Conservation (phyloP, 1,140 invertebrate species). For the Papilio helenus region DNA sequence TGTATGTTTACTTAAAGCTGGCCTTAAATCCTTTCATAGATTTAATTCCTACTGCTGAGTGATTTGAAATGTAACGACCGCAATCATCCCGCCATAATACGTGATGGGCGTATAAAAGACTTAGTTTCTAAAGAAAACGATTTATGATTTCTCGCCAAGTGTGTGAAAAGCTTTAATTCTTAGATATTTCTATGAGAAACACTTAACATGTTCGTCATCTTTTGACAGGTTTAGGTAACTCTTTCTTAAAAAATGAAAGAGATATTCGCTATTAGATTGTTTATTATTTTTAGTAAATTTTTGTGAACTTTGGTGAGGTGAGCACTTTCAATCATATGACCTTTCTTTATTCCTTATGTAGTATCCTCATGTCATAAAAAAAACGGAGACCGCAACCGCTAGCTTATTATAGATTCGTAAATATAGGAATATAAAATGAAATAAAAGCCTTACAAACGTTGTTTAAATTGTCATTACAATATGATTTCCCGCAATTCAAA, state of each 20-base stretch:
- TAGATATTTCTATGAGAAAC: background rate
- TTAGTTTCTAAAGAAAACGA: conserved; percentile 19
- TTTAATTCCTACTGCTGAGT: conserved; percentile 21
- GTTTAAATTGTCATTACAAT: too few species aligned
- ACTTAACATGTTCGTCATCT: background rate
- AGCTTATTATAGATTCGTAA: background rate
- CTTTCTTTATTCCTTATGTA: background rate
- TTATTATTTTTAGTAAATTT: background rate
- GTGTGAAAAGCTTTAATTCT: background rate
- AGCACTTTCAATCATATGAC: background rate
- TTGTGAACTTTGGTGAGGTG: background rate
- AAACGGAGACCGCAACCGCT: background rate
- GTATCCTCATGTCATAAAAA: background rate
- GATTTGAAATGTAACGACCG: conserved; percentile 29
- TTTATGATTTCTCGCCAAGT: conserved; percentile 1
- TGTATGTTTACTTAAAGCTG: conserved; percentile 6
- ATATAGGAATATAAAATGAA: background rate
- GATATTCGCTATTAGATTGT: background rate
- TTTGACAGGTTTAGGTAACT: background rate
- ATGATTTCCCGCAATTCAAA: background rate
- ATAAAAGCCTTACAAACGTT: background rate
- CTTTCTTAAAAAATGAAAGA: background rate
- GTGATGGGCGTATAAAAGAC: conserved; percentile 22
- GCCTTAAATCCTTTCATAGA: conserved; percentile 27
- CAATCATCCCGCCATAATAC: conserved; percentile 31